A percentile compares a stretch with the other conserved stretches of the same genome.
Conservation (phyloP, 2,888 invertebrate species). For the Cheiracanthium punctorium region DNA sequence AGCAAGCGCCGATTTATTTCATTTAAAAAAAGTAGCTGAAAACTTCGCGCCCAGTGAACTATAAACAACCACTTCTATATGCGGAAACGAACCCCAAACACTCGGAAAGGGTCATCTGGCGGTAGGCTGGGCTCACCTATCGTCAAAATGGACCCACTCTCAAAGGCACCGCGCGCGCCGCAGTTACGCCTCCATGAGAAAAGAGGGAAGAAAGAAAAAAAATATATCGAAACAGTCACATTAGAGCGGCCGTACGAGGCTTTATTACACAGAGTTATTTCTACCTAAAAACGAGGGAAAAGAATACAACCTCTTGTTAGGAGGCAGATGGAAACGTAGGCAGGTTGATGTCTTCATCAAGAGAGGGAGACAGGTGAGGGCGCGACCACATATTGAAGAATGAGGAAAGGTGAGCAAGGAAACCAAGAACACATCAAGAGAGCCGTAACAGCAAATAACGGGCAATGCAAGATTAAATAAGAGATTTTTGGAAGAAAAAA, state of each 20-base stretch:
- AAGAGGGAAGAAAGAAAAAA: background rate
- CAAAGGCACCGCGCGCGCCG: constrained; percentile 47
- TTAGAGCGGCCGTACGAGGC: constrained; percentile 3
- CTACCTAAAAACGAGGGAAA: background rate
- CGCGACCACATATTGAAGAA: background rate
- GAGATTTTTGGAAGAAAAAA: no score
- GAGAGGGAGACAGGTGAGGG: background rate
- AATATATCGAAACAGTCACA: constrained; percentile 22
- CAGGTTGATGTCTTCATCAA: constrained; percentile 50
- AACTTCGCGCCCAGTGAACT: no score
- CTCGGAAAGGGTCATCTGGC: constrained; percentile 37
- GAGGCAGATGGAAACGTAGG: constrained; percentile 31
- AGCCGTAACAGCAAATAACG: no score
- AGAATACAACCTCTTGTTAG: constrained; percentile 20
- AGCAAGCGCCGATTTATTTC: no score
- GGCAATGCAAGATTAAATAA: no score
- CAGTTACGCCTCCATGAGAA: constrained; percentile 32
- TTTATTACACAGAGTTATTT: constrained; percentile 19
- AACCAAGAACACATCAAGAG: no score
- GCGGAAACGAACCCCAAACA: constrained; percentile 24
- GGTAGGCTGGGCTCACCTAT: constrained; percentile 29
- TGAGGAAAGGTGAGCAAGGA: background rate
- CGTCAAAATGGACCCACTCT: constrained; percentile 30
- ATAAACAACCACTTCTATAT: no score
- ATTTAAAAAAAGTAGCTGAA: no score